These are phyloP conservation scores for Cerceris ruficornis DNA, from an alignment of 2,888 invertebrate genomes.

Conservation along the genomic window DNA sequence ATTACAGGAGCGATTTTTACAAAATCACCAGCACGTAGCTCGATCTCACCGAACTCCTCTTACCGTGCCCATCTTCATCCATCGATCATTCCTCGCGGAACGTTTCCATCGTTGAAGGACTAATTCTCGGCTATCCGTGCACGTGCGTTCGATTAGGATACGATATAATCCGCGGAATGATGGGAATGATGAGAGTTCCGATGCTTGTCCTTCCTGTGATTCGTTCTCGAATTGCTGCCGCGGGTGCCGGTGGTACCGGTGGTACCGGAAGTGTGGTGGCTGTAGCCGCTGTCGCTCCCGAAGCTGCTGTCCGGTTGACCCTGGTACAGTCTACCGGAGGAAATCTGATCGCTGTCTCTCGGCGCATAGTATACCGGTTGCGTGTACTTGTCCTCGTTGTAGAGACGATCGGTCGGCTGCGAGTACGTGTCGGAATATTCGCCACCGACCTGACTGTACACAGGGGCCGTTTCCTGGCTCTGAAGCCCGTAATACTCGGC, in stretches of 20 bases:
- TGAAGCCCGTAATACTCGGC: slow-evolving; percentile 75
- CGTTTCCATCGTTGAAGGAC: neutral
- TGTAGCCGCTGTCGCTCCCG: slow-evolving; percentile 93
- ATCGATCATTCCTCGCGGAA: neutral
- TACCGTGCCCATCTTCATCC: neutral
- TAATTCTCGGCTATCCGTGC: neutral
- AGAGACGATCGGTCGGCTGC: slow-evolving; percentile 76
- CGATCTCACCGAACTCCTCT: neutral
- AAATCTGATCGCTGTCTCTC: slow-evolving; percentile 72
- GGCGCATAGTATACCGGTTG: slow-evolving; percentile 77
- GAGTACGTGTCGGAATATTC: slow-evolving; percentile 78
- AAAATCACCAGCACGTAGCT: slow-evolving; percentile 11
- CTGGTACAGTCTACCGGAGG: slow-evolving; percentile 75
- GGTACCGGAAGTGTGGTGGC: slow-evolving; percentile 89
- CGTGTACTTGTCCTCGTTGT: slow-evolving; percentile 76
- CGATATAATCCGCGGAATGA: slow-evolving; percentile 76
- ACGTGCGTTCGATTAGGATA: slow-evolving; percentile 68
- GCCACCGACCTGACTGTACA: slow-evolving; percentile 75
- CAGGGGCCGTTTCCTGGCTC: slow-evolving; percentile 72
- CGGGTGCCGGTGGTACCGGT: slow-evolving; percentile 83
- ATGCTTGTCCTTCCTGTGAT: slow-evolving; percentile 77
- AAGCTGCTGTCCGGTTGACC: slow-evolving; percentile 85
- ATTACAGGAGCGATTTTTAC: slow-evolving; percentile 13
- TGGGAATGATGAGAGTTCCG: slow-evolving; percentile 76
- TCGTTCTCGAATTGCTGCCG: slow-evolving; percentile 73